A percentile compares a stretch with the other conserved stretches of the same genome.
phyloP scores from a whole-genome alignment of 2,888 invertebrate species.

The Dryobota labecula region DNA sequence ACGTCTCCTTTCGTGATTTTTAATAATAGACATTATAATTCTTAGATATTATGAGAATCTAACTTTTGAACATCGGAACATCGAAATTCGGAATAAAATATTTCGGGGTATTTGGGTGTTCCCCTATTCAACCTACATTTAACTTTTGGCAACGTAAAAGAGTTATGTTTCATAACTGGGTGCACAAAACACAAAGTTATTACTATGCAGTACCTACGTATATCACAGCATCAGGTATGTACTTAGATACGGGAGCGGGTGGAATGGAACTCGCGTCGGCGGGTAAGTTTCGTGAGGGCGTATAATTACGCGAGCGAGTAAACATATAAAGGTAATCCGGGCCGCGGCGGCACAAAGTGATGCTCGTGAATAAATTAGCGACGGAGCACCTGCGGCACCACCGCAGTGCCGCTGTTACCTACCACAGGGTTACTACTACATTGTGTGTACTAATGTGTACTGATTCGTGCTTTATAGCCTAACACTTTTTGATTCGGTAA shows the following conservation, averaged over 20 bases:
- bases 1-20: no score
- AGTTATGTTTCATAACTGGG: neutral
- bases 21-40: no score
- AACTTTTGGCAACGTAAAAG: no score
- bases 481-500: neutral
- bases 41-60: no score
- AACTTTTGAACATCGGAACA: no score
- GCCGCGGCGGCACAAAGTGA: slow-evolving; percentile 89
- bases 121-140: no score
- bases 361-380: slow-evolving; percentile 89
- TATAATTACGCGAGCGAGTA: slow-evolving; percentile 90
- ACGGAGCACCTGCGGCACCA: slow-evolving; percentile 84
- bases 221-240: slow-evolving; percentile 46
- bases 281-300: slow-evolving; percentile 88
- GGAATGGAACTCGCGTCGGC: slow-evolving; percentile 55
- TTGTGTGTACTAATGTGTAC: slow-evolving; percentile 4
- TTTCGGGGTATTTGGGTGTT: no score
- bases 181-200: slow-evolving; percentile 18
- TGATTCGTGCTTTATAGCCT: neutral
- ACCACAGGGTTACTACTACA: slow-evolving; percentile 71
- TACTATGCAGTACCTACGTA: slow-evolving; percentile 29
- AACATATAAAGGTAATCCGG: slow-evolving; percentile 90
- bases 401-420: slow-evolving; percentile 75
- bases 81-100: no score
- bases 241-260: slow-evolving; percentile 46